These are phyloP conservation scores for Polydrusus pterygomalis DNA, from an alignment of 2,888 invertebrate species.

Conservation along the genomic window DNA sequence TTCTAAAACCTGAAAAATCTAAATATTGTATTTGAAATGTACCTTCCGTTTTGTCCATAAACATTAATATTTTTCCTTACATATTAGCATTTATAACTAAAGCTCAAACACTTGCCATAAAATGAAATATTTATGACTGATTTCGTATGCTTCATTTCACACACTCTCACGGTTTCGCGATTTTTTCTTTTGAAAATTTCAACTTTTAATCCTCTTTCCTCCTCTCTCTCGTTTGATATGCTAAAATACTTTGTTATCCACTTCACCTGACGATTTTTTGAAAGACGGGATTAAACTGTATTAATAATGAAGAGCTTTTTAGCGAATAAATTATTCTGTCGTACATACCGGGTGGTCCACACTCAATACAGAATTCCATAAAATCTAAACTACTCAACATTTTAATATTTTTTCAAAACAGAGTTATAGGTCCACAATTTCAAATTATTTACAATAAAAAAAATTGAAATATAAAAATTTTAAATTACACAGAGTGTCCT, in stretches of 20 bases:
- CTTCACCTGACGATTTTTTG: conserved; percentile 60
- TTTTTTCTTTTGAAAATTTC: conserved; percentile 63
- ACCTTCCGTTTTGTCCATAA: neutral
- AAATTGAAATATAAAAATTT: too few species aligned
- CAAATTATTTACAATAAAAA: too few species aligned
- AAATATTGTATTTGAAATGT: neutral
- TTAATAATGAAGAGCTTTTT: conserved; percentile 51
- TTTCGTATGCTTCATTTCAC: conserved; percentile 65
- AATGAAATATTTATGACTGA: conserved; percentile 69
- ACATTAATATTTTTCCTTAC: conserved; percentile 39
- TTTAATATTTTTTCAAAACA: too few species aligned
- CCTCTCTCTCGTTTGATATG: conserved; percentile 64
- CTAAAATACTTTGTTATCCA: conserved; percentile 60
- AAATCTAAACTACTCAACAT: too few species aligned
- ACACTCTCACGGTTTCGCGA: conserved; percentile 58
- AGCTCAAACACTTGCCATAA: conserved; percentile 67
- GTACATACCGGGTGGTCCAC: conserved; percentile 4
- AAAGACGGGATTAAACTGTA: conserved; percentile 51
- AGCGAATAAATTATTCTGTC: conserved; percentile 42
- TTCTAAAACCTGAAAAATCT: too few species aligned
- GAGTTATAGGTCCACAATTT: too few species aligned
- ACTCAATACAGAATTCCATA: too few species aligned
- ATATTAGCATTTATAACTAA: conserved; percentile 69
- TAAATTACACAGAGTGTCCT: too few species aligned
- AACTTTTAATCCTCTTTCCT: conserved; percentile 64